Conservation (phyloP, 2,797 vertebrate genomes). For the Karalla daura region DNA sequence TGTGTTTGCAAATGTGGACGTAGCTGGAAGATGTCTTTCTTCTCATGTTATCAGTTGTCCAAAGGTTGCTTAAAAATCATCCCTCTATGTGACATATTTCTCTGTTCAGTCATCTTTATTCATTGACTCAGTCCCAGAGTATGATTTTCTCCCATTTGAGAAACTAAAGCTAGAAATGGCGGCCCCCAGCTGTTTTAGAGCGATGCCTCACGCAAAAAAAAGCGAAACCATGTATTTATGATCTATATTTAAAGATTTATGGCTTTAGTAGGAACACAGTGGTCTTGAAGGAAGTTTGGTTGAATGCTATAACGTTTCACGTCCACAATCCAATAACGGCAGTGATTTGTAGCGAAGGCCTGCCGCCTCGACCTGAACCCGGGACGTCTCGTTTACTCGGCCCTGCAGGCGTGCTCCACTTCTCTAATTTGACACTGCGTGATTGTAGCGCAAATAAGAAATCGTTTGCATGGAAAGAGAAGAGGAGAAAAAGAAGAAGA, state of each 20-base stretch:
- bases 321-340: no score
- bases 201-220: background rate
- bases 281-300: background rate
- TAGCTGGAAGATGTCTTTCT: no score
- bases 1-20: no score
- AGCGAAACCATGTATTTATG: background rate
- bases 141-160: background rate
- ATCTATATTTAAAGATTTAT: background rate
- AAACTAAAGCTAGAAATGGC: no score
- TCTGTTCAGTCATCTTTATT: no score
- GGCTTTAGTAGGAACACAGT: background rate
- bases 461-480: conserved; percentile 30
- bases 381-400: background rate
- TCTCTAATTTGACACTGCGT: conserved; percentile 9
- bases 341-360: background rate
- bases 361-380: background rate
- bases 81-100: no score
- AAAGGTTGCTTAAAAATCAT: no score
- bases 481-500: no score
- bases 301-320: background rate
- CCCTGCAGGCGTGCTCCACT: background rate
- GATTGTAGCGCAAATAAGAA: conserved; percentile 3
- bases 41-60: no score
- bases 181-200: no score
- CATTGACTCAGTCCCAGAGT: no score